phyloP scores from a whole-genome alignment of 1,140 invertebrate genomes.

The Hydropsyche tenuis region DNA sequence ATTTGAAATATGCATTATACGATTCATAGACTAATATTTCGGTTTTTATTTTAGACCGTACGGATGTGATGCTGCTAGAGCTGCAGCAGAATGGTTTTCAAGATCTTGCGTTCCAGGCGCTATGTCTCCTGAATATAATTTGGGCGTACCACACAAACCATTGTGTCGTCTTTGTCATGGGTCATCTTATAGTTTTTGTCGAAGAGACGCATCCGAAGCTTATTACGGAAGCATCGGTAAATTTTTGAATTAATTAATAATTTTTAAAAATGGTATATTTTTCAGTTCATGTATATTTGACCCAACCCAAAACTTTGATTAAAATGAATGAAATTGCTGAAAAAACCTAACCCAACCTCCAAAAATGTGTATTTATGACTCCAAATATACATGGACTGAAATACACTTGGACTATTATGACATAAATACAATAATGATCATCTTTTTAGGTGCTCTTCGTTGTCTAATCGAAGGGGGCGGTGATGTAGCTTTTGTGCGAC shows the following conservation, averaged over 20 bases:
- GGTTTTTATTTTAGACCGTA: conserved; percentile 70
- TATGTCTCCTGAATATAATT: conserved; percentile 82
- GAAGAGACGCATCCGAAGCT: conserved; percentile 84
- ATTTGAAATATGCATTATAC: neutral
- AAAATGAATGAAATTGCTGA: too few species aligned
- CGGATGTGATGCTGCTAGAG: conserved; percentile 87
- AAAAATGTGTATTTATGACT: neutral
- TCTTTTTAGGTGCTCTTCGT: conserved; percentile 78
- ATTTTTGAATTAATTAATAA: too few species aligned
- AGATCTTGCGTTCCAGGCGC: conserved; percentile 92
- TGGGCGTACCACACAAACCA: conserved; percentile 81
- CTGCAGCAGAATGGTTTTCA: conserved; percentile 91
- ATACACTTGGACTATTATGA: too few species aligned
- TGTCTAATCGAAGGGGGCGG: conserved; percentile 95
- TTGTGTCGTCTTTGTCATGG: conserved; percentile 95
- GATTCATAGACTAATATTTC: too few species aligned
- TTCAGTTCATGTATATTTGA: too few species aligned
- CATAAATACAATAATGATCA: neutral
- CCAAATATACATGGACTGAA: too few species aligned
- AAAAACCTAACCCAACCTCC: too few species aligned
- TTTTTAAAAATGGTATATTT: too few species aligned
- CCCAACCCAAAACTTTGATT: too few species aligned
- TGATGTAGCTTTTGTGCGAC: conserved; percentile 93
- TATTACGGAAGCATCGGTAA: conserved; percentile 79
- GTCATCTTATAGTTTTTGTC: conserved; percentile 80